These are phyloP conservation scores for Nomada goodeniana DNA, from an alignment of 2,888 invertebrate genomes.

Conservation along the genomic window DNA sequence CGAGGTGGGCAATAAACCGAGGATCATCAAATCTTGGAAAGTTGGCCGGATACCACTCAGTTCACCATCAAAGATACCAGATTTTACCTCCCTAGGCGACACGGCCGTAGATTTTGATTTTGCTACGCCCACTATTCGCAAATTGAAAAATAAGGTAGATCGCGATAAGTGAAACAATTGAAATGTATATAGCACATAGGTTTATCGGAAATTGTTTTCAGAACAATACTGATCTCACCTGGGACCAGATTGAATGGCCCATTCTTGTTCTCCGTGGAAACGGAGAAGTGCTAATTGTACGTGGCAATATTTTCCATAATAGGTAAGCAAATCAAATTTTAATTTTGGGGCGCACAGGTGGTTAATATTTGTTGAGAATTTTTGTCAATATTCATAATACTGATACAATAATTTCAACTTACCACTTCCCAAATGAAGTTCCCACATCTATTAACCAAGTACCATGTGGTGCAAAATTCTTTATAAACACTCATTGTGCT, in stretches of 20 bases:
- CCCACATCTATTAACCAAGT: no score
- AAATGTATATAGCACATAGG: no score
- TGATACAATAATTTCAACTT: no score
- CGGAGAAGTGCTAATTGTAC: constrained; percentile 90
- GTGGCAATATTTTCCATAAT: constrained; percentile 83
- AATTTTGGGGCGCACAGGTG: background rate
- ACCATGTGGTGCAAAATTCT: no score
- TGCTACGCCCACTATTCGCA: constrained; percentile 85
- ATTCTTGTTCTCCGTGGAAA: constrained; percentile 93
- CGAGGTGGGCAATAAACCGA: constrained; percentile 80
- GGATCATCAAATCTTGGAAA: constrained; percentile 85
- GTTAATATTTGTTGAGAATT: no score
- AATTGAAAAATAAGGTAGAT: constrained; percentile 63
- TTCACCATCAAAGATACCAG: constrained; percentile 79
- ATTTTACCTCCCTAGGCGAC: constrained; percentile 90
- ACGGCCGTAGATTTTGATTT: constrained; percentile 95
- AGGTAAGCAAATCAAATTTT: constrained; percentile 80
- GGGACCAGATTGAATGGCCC: constrained; percentile 88
- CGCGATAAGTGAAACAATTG: background rate
- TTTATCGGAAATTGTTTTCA: constrained; percentile 8
- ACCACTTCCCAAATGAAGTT: no score
- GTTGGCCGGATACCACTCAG: constrained; percentile 84
- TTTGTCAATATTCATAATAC: no score
- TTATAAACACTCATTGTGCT: no score
- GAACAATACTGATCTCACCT: constrained; percentile 61